Evolutionary conservation across 1,140 invertebrate species (phyloP).

Genomic region (Ceratina calcarata): DNA sequence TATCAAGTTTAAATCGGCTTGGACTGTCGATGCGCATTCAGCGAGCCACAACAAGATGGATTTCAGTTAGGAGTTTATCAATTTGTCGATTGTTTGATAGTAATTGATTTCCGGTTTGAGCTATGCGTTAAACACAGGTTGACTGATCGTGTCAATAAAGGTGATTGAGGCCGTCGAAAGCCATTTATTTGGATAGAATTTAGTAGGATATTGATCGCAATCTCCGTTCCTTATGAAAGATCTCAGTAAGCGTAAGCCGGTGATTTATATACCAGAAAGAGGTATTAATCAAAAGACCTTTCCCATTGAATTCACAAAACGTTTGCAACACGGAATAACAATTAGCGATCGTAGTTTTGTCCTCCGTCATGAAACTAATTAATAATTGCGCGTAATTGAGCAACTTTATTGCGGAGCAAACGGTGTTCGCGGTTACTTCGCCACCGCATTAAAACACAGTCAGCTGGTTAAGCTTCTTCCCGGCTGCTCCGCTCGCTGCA

Average conservation of each 20-base stretch:
- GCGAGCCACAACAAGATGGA: not conserved
- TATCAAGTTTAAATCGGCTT: not conserved
- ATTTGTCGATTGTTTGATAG: slow-evolving; percentile 5
- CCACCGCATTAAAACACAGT: slow-evolving; percentile 4
- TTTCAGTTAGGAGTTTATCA: slow-evolving; percentile 18
- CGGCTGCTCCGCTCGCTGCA: slow-evolving; percentile 1
- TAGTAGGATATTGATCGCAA: not conserved
- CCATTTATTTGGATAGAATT: not conserved
- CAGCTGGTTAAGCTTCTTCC: slow-evolving; percentile 1
- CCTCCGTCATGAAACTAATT: not conserved
- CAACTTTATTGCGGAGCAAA: not conserved
- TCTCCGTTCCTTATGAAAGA: not conserved
- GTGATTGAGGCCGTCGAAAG: not conserved
- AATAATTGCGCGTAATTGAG: not conserved
- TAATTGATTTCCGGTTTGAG: slow-evolving; percentile 2
- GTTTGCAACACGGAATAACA: not conserved
- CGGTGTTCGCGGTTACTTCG: not conserved
- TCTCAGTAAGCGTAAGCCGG: too few relatives aligned
- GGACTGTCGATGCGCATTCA: not conserved
- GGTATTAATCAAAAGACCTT: too few relatives aligned
- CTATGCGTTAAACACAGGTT: not conserved
- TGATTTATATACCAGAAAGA: too few relatives aligned
- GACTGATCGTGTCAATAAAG: not conserved
- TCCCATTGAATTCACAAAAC: not conserved
- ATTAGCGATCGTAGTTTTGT: not conserved